These are phyloP conservation scores for Argopecten irradians DNA, from an alignment of 1,140 invertebrate genomes.

Conservation along the genomic window DNA sequence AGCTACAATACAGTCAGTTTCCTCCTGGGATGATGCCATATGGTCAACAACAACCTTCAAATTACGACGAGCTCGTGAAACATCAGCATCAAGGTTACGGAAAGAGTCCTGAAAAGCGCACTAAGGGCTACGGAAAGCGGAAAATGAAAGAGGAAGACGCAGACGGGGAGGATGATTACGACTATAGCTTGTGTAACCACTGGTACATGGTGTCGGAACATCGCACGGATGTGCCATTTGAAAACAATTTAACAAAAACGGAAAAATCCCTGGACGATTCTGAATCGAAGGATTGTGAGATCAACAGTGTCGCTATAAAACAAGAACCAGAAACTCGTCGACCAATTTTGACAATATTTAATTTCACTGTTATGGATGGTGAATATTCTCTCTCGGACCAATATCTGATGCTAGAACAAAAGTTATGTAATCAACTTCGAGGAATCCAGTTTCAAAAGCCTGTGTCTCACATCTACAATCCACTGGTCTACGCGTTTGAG, in stretches of 20 bases:
- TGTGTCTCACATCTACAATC: slow-evolving; percentile 87
- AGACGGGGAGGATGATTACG: background rate
- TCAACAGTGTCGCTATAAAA: background rate
- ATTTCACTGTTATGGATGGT: background rate
- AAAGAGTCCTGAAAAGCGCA: background rate
- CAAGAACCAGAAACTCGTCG: background rate
- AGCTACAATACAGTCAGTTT: background rate
- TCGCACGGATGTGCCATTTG: background rate
- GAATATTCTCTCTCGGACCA: slow-evolving; percentile 46
- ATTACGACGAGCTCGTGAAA: background rate
- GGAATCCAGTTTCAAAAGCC: slow-evolving; percentile 69
- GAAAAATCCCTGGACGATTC: background rate
- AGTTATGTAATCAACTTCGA: slow-evolving; percentile 60
- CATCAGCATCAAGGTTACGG: background rate
- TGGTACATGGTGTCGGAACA: background rate
- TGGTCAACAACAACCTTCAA: background rate
- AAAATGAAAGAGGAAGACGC: background rate
- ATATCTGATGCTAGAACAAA: slow-evolving; percentile 60
- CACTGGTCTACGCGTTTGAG: slow-evolving; percentile 87
- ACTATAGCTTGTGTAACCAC: background rate
- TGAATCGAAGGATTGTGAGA: background rate
- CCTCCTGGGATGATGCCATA: background rate
- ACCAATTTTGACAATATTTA: slow-evolving; percentile 18
- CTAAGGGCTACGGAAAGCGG: background rate
- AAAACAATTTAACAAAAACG: background rate